Evolutionary conservation across 2,113 vertebrate species (phyloP), one percentile per base, ranked within the genome.

Genomic region (Synodontis membranacea): DNA sequence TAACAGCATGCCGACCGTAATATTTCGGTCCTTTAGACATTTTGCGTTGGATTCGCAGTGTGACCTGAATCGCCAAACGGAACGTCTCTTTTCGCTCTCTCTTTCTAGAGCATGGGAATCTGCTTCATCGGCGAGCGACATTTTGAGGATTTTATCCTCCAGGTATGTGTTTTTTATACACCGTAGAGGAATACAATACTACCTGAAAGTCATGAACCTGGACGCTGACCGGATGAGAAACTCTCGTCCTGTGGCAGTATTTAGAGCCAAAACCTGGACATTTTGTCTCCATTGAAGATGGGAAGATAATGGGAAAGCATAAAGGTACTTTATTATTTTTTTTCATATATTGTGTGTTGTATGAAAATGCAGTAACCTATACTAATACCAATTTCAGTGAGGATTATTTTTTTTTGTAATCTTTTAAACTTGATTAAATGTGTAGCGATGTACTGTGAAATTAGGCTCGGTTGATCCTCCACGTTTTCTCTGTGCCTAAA

Each of bases 111-210:
- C 89, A 99, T 98, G 97, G 98, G 98, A 8, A 95, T 99, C 90
- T 99, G 98, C 91, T 99, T 99, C 74, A 95, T 99, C 75, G 98
- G 98, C 10, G 93, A 98, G 90, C 96, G 98, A 74, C 94, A 98
- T 85, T 98, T 99, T 56, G 97, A 98, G 89, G 94, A 95, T 0
- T 99, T 99, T 91, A 96, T 99, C 83, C 95, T 99, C 39, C 96
- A 99, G 96, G 98, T 97, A 86, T 86, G 86, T 89, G 82, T 11
- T 54, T 23, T 44, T 23, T 37, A 31, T 34, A 25, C 25, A 48
- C 19, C 0, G 31, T 34, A 23, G n/a, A 37, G n/a, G 17, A 37
- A 80, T 42, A 8, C 76, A 54, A 0, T 79, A 11, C 52, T 37
- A 28, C 34, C 21, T 80, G n/a, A 80, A 42, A 14, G 7, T 78